phyloP scores from a whole-genome alignment of 1,140 invertebrate species.

The Magallana gigas region DNA sequence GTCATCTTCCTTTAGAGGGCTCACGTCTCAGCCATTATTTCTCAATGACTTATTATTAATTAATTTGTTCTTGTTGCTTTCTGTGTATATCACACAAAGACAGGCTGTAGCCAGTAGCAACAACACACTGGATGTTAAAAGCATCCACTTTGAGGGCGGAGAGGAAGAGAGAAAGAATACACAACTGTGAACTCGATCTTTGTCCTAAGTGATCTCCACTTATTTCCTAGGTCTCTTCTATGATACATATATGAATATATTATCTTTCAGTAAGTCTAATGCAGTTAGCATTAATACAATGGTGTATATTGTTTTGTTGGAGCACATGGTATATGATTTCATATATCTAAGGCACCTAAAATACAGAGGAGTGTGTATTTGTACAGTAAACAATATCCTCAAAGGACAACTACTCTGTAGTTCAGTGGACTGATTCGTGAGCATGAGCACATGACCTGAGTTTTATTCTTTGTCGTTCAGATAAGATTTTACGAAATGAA shows the following conservation, averaged over 20 bases:
- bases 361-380: too few relatives aligned
- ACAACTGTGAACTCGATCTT: neutral
- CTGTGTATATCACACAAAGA: conserved; percentile 15
- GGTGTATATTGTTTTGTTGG: too few relatives aligned
- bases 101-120: neutral
- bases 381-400: too few relatives aligned
- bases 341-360: too few relatives aligned
- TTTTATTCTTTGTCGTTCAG: too few relatives aligned
- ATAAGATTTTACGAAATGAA: too few relatives aligned
- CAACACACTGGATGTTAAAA: neutral
- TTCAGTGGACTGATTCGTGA: too few relatives aligned
- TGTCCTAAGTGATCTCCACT: conserved; percentile 3
- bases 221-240: neutral
- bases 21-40: neutral
- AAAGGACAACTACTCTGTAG: too few relatives aligned
- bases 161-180: neutral
- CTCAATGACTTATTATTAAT: neutral
- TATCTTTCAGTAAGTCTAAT: too few relatives aligned
- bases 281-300: too few relatives aligned
- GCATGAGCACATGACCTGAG: too few relatives aligned
- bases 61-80: conserved; percentile 24
- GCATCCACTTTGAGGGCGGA: neutral
- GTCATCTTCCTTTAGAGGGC: neutral
- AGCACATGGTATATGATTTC: too few relatives aligned
- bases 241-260: neutral